Percentiles rank a stretch among this genome's conserved stretches.
Evolutionary conservation across 2,797 vertebrate species (phyloP).

Genomic region (Pseudopleuronectes americanus): DNA sequence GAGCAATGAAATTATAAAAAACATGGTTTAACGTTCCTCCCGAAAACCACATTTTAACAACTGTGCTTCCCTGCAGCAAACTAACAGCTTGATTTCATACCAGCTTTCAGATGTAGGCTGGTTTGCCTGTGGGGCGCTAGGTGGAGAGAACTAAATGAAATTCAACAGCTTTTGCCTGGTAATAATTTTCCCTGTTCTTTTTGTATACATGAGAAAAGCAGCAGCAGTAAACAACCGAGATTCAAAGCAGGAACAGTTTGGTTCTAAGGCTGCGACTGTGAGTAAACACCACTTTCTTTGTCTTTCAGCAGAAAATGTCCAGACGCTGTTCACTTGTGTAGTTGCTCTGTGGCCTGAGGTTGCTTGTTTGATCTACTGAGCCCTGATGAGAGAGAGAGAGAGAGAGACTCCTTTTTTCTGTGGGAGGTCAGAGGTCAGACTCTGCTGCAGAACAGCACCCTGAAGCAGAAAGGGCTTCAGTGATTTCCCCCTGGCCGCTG

Average conservation of each 20-base stretch:
- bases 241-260: not conserved
- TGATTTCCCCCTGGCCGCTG: constrained; percentile 16
- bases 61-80: constrained; percentile 14
- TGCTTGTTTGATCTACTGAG: constrained; percentile 43
- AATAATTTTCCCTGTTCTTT: not conserved
- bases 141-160: not conserved
- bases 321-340: constrained; percentile 18
- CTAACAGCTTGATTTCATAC: not conserved
- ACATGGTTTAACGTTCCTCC: not conserved
- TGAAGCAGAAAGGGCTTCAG: constrained; percentile 2
- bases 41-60: too few relatives aligned
- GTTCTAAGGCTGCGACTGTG: not conserved
- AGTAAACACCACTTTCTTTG: constrained; percentile 2
- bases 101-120: constrained; percentile 12
- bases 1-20: not conserved
- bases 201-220: constrained; percentile 1
- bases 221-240: not conserved
- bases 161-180: not conserved
- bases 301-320: constrained; percentile 15
- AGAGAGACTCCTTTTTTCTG: constrained; percentile 1
- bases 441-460: constrained; percentile 35
- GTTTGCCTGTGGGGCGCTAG: constrained; percentile 1
- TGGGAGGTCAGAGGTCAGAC: constrained; percentile 43
- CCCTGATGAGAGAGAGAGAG: not conserved
- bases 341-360: constrained; percentile 34